Percentiles rank a stretch among this genome's conserved stretches.
Evolutionary conservation across 2,888 invertebrate species (phyloP).

Genomic region (Lampropteryx suffumata): DNA sequence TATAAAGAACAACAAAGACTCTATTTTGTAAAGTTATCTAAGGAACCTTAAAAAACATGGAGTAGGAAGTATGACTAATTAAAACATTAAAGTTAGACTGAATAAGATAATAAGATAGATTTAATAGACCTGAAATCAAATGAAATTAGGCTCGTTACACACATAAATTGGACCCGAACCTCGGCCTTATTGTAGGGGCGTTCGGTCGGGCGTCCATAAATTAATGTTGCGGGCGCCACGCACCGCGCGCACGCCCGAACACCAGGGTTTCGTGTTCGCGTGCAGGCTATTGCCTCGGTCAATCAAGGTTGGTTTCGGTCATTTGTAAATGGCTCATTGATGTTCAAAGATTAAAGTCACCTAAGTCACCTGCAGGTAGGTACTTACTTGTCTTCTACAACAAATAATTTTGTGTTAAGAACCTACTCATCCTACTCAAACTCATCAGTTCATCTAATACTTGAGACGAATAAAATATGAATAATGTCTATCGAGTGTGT

Average conservation of each 20-base stretch:
- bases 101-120: slow-evolving; percentile 13
- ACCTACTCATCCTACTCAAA: too few relatives aligned
- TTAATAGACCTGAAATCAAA: slow-evolving; percentile 26
- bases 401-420: too few relatives aligned
- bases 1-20: too few relatives aligned
- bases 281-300: slow-evolving; percentile 7
- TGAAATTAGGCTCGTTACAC: slow-evolving; percentile 28
- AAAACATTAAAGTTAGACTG: slow-evolving; percentile 2
- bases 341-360: background rate
- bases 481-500: too few relatives aligned
- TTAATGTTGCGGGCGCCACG: slow-evolving; percentile 24
- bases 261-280: slow-evolving; percentile 1
- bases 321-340: slow-evolving; percentile 1
- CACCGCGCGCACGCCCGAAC: slow-evolving; percentile 19
- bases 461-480: too few relatives aligned
- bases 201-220: slow-evolving; percentile 26
- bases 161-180: slow-evolving; percentile 28
- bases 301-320: slow-evolving; percentile 8
- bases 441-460: too few relatives aligned
- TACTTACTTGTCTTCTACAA: too few relatives aligned
- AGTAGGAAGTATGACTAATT: slow-evolving; percentile 16
- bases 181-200: slow-evolving; percentile 26
- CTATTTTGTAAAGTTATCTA: too few relatives aligned
- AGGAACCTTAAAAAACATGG: background rate
- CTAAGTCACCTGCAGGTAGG: too few relatives aligned